Conservation (phyloP, 2,113 vertebrate species). For the Eurypyga helias region DNA sequence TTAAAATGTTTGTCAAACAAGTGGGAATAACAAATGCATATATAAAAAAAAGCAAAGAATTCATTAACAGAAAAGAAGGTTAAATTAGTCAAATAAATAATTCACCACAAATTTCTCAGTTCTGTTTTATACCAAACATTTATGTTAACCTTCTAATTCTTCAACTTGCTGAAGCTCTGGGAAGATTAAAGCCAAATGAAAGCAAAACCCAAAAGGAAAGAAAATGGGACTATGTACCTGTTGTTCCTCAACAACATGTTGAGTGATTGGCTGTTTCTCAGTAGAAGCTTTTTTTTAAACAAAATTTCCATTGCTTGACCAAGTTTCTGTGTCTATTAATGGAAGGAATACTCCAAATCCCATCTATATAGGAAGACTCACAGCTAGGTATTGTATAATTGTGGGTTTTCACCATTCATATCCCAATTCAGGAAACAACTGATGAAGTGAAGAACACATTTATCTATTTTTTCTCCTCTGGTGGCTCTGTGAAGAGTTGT, state of each 20-base stretch:
- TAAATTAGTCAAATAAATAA: slow-evolving; percentile 59
- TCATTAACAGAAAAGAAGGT: slow-evolving; percentile 2
- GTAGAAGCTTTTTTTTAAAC: not conserved
- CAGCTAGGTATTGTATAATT: not conserved
- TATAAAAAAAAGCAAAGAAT: slow-evolving; percentile 16
- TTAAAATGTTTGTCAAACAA: slow-evolving; percentile 19
- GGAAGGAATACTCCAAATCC: not conserved
- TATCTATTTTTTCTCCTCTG: not conserved
- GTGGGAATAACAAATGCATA: slow-evolving; percentile 18
- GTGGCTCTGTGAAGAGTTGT: not conserved
- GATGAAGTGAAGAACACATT: not conserved
- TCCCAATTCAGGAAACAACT: not conserved
- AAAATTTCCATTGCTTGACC: not conserved
- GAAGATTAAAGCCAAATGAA: not conserved
- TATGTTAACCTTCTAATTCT: slow-evolving; percentile 25
- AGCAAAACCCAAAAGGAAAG: not conserved
- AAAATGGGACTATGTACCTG: not conserved
- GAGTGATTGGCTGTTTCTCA: not conserved
- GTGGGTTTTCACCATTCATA: not conserved
- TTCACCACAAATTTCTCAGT: slow-evolving; percentile 35
- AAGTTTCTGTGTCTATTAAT: not conserved
- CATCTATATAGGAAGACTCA: not conserved
- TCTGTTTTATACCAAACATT: slow-evolving; percentile 38
- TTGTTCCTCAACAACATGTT: not conserved
- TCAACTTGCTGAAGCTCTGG: not conserved